Base-by-base conservation (phyloP, 2,113 vertebrate species). In the Phocoena sinus region DNA sequence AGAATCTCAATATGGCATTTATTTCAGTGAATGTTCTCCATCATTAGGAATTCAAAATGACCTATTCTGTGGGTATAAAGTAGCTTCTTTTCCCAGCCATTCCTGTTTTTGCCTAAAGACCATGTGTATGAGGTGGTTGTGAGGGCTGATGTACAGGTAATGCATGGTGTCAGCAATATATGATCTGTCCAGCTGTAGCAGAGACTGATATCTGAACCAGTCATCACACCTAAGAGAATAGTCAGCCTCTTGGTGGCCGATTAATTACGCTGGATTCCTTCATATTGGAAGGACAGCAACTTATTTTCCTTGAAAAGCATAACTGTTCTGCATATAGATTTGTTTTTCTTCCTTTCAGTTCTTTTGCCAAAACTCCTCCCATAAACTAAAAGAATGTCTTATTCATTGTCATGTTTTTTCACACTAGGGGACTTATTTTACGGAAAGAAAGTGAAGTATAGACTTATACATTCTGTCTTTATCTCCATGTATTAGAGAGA, bases 1-100 rank as follows among this genome's bases (percentile, higher is more conserved):
- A 5, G 1, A 1, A 36, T 25, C 6, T 60, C 31, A 23, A 8
- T 7, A 20, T 58, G 26, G 4, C 1, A 21, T 38, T 38, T 8
- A 8, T 26, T 82, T 36, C 18, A 33, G 18, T 62, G 2, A 58
- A 20, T 28, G 4, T 7, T 50, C 9, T 9, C 4, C 9, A 15
- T 25, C 14, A 38, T 15, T 41, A 58, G 20, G 26, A 74, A 15
- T 67, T 73, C 36, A 17, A 33, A 28, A 31, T 3, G 26, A 23
- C 9, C 21, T 71, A 4, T 2, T 25, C 1, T 10, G 13, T n/a
- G 36, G 14, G 11, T 31, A 6, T 31, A 28, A 36, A 10, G 18
- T 18, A 71, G 26, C 14, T 5, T 53, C 4, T 36, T 67, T 20
- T 15, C 60, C 9, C 14, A 84, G 63, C 1, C 21, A 80, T n/a